phyloP scores from a whole-genome alignment of 64 coral and sea anemone genomes.

The Orbicella faveolata region DNA sequence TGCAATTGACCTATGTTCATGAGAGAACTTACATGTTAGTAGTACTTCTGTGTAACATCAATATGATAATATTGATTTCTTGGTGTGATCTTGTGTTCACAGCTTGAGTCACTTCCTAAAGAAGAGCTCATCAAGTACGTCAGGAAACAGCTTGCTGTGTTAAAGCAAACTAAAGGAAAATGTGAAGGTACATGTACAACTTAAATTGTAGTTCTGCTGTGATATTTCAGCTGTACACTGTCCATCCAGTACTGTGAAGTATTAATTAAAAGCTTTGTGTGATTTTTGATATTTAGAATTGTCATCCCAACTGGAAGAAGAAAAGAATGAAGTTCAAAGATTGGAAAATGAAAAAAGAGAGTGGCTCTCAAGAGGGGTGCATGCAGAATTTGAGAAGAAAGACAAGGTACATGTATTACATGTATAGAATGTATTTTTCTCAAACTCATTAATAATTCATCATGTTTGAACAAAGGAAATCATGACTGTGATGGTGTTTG shows the following conservation, averaged over 20 bases:
- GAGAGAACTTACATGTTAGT: no score
- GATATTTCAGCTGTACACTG: no score
- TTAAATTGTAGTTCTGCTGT: no score
- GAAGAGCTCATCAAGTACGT: slow-evolving; percentile 94
- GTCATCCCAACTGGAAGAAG: slow-evolving; percentile 55
- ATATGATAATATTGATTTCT: not conserved
- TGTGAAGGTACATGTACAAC: slow-evolving; percentile 67
- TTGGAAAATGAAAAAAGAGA: slow-evolving; percentile 79
- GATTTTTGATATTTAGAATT: slow-evolving; percentile 44
- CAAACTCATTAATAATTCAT: no score
- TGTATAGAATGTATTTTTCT: not conserved
- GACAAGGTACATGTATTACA: slow-evolving; percentile 65
- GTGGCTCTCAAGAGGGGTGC: slow-evolving; percentile 90
- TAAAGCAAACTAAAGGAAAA: slow-evolving; percentile 88
- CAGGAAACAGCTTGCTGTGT: slow-evolving; percentile 72
- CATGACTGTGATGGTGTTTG: no score
- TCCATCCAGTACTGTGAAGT: no score
- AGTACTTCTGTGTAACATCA: no score
- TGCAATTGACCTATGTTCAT: no score
- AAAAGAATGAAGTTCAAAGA: slow-evolving; percentile 72
- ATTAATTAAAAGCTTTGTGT: not conserved
- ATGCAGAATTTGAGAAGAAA: slow-evolving; percentile 99
- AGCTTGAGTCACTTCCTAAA: slow-evolving; percentile 91
- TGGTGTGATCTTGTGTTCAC: not conserved
- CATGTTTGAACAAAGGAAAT: no score